Evolutionary conservation across 2,113 vertebrate genomes (phyloP).

Genomic region (Dendropsophus ebraccatus): DNA sequence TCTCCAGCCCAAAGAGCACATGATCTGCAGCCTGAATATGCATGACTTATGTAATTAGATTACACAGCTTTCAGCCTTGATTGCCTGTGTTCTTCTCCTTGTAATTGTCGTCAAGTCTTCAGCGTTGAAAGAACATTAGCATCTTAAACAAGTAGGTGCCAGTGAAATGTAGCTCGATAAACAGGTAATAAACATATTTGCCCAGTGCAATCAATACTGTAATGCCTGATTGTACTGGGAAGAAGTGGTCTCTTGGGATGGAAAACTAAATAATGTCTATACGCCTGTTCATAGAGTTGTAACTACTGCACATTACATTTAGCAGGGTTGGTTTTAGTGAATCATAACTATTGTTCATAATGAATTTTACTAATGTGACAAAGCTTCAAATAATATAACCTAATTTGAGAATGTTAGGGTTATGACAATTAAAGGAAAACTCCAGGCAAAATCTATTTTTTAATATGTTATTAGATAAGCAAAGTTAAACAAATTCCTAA

Average conservation of each 20-base stretch:
- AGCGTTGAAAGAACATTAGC: slow-evolving; percentile 30
- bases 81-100: slow-evolving; percentile 1
- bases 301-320: background rate
- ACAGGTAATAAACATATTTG: slow-evolving; percentile 45
- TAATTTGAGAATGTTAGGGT: too few relatives aligned
- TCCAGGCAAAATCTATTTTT: too few relatives aligned
- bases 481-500: too few relatives aligned
- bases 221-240: slow-evolving; percentile 31
- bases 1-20: background rate
- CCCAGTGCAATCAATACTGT: slow-evolving; percentile 33
- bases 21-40: slow-evolving; percentile 24
- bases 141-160: slow-evolving; percentile 38
- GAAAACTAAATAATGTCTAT: slow-evolving; percentile 4
- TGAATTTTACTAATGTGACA: background rate
- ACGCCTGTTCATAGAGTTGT: background rate
- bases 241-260: slow-evolving; percentile 30
- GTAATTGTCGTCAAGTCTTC: slow-evolving; percentile 43
- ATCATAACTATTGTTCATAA: background rate
- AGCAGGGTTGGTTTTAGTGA: background rate
- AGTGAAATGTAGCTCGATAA: slow-evolving; percentile 42
- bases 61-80: slow-evolving; percentile 50
- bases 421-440: too few relatives aligned
- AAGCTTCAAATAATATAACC: background rate
- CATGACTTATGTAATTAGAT: slow-evolving; percentile 48
- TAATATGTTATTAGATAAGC: too few relatives aligned